Evolutionary conservation across 2,113 vertebrate species (phyloP), one percentile per base, ranked within the genome.

Genomic region (Corynorhinus townsendii): DNA sequence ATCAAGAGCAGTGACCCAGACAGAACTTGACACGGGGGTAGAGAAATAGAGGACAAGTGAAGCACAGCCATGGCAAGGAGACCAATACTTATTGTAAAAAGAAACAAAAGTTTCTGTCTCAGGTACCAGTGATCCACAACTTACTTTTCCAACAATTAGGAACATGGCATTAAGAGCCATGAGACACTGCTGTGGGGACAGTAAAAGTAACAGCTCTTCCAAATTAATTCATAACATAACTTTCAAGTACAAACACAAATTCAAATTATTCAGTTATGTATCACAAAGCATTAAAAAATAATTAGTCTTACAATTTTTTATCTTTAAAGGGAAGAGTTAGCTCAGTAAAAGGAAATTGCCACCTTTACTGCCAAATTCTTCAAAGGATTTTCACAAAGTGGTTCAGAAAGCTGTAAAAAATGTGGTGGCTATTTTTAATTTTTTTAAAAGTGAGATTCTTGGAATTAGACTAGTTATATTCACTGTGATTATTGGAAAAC

Each of bases 371-470:
- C 95, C 93, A 97, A 96, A 86, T 97, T 94, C 95, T 89, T 96
- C 2, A 10, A 96, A 84, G 43, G n/a, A 93, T 89, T 96, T 96
- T 92, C 88, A 96, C 82, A 94, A 97, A 96, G 84, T 89, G 86
- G 79, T 94, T 96, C 88, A 93, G 92, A 97, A 97, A 97, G 85
- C 88, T 94, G 87, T 93, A 96, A 96, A 96, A 96, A 95, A 93
- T 89, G 90, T 95, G 56, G 72, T 88, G 88, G 69, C 45, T 97
- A 96, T 94, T 95, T 95, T 86, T 54, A 92, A 80, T 79, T 80
- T 91, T 92, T 93, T 92, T 84, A 20, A 24, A 94, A 94, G 84
- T 96, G 92, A 92, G 82, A 97, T 92, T 96, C 95, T 77, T 95
- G n/a, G 87, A 95, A 35, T 88, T 72, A 96, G 62, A 91, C 20